phyloP scores from a whole-genome alignment of 2,113 vertebrate species.

The Petaurus breviceps region DNA sequence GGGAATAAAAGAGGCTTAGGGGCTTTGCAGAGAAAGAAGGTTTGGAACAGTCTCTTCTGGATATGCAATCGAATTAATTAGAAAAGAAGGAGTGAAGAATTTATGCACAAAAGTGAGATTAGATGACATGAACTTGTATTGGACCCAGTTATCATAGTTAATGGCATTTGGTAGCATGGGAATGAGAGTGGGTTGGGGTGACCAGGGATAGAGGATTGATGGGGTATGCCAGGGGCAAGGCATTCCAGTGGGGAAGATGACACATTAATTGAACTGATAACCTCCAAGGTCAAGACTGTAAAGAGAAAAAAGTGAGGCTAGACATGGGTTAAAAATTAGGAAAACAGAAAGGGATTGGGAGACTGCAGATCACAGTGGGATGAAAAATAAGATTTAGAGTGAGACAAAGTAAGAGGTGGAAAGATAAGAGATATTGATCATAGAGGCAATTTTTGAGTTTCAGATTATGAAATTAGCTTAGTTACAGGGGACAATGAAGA shows the following conservation, averaged over 20 bases:
- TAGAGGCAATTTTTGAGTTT: neutral
- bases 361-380: neutral
- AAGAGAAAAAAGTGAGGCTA: neutral
- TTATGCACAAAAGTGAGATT: too few relatives aligned
- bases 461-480: neutral
- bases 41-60: too few relatives aligned
- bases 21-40: too few relatives aligned
- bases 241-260: neutral
- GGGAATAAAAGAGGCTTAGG: too few relatives aligned
- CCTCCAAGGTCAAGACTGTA: neutral
- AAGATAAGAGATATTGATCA: too few relatives aligned
- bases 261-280: neutral
- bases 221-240: neutral
- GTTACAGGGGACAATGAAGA: neutral
- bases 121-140: too few relatives aligned
- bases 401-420: neutral
- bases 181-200: too few relatives aligned
- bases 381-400: neutral
- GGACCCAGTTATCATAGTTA: too few relatives aligned
- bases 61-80: too few relatives aligned
- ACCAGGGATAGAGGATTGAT: neutral
- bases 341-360: neutral
- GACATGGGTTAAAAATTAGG: neutral
- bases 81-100: too few relatives aligned
- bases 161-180: too few relatives aligned